These are phyloP conservation scores for Sinella curviseta DNA, from an alignment of 1,140 invertebrate genomes.

Conservation along the genomic window DNA sequence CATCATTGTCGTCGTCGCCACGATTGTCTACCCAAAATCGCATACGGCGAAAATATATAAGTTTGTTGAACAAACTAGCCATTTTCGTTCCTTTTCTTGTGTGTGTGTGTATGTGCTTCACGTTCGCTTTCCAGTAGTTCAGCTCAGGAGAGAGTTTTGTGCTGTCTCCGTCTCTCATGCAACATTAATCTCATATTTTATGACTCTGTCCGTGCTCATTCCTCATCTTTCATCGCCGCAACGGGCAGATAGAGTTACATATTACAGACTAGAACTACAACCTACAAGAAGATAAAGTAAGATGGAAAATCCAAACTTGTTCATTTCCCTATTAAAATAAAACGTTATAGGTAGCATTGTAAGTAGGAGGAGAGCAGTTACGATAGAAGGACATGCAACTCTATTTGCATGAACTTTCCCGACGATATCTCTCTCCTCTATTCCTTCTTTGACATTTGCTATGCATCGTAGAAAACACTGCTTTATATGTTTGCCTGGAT, in stretches of 20 bases:
- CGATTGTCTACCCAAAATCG: background rate
- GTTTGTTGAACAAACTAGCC: background rate
- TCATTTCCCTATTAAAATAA: no score
- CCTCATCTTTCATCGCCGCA: background rate
- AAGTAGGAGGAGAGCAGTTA: no score
- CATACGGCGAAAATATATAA: background rate
- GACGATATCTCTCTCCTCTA: no score
- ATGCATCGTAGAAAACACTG: no score
- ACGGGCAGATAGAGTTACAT: background rate
- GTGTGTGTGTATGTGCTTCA: no score
- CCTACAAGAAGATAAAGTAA: background rate
- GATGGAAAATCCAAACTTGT: background rate
- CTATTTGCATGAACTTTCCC: no score
- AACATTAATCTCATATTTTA: slow-evolving; percentile 28
- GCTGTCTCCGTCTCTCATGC: slow-evolving; percentile 20
- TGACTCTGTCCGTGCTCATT: background rate
- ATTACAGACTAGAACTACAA: background rate
- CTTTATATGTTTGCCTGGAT: no score
- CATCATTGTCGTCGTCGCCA: background rate
- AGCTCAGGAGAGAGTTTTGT: background rate
- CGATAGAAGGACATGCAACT: no score
- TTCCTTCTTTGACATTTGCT: no score
- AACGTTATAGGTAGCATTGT: no score
- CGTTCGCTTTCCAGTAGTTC: background rate
- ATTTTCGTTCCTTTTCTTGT: background rate